Conservation (phyloP, 2,888 invertebrate genomes). For the Entomobrya proxima region DNA sequence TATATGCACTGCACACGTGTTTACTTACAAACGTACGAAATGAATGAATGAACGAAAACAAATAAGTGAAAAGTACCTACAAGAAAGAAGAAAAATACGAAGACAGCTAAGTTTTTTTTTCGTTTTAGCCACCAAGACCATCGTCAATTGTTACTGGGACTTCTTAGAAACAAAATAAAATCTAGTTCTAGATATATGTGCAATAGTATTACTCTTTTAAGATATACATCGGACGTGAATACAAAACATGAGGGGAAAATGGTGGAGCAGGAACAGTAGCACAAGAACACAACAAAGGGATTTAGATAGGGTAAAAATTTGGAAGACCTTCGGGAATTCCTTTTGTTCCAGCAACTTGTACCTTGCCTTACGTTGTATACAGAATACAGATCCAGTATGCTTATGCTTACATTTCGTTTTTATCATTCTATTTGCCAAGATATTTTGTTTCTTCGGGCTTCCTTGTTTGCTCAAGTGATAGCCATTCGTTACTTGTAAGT, state of each 20-base stretch:
- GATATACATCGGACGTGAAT: background rate
- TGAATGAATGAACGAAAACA: constrained; percentile 19
- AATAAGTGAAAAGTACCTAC: constrained; percentile 24
- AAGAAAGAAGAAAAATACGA: background rate
- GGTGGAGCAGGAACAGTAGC: background rate
- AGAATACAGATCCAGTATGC: background rate
- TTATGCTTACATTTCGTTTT: constrained; percentile 21
- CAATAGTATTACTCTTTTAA: background rate
- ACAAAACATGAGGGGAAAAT: background rate
- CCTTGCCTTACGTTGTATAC: background rate
- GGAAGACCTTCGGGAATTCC: constrained; percentile 51
- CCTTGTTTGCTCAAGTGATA: constrained; percentile 59
- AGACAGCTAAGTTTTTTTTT: background rate
- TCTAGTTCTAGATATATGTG: constrained; percentile 35
- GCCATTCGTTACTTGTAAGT: constrained; percentile 58
- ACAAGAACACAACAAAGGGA: constrained; percentile 44
- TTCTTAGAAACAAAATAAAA: constrained; percentile 46
- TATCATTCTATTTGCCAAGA: constrained; percentile 60
- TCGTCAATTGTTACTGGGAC: background rate
- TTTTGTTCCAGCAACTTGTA: constrained; percentile 56
- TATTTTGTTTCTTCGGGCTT: constrained; percentile 54
- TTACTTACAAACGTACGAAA: background rate
- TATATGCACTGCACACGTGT: background rate
- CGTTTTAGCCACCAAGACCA: background rate
- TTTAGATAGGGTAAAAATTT: constrained; percentile 52